Evolutionary conservation across 2,888 invertebrate species (phyloP).

Genomic region (Mimas tiliae): DNA sequence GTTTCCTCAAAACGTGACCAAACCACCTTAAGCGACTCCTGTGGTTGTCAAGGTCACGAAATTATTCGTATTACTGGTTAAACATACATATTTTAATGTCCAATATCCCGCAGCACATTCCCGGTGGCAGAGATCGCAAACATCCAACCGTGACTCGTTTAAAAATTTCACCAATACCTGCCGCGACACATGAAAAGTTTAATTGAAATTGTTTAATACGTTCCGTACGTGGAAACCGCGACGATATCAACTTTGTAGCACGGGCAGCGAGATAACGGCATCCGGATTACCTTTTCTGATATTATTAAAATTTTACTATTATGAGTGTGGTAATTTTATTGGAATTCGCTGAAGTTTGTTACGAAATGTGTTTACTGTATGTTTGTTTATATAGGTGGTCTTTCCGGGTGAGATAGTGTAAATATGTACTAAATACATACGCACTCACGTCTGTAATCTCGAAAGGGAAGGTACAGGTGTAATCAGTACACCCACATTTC

Average conservation of each 20-base stretch:
- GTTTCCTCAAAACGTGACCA: too few species aligned
- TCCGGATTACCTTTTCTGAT: neutral
- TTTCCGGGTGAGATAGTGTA: neutral
- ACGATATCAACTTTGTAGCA: neutral
- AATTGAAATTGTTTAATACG: slow-evolving; percentile 15
- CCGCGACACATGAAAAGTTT: slow-evolving; percentile 9
- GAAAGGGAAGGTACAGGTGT: too few species aligned
- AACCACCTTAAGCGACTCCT: too few species aligned
- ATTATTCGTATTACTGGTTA: too few species aligned
- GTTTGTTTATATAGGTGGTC: neutral
- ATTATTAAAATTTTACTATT: slow-evolving; percentile 17
- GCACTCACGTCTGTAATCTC: too few species aligned
- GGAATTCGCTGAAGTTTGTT: neutral
- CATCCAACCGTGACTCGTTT: neutral
- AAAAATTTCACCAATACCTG: slow-evolving; percentile 1
- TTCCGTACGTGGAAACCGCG: slow-evolving; percentile 10
- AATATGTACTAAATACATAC: too few species aligned
- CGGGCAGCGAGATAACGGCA: neutral
- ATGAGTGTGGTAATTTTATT: neutral
- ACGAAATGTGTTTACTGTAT: neutral
- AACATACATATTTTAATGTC: neutral
- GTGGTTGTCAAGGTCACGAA: too few species aligned
- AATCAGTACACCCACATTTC: too few species aligned
- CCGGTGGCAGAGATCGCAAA: neutral
- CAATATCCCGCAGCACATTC: neutral